A percentile compares a stretch with the other conserved stretches of the same genome.
Conservation (phyloP, 2,113 vertebrate species). For the Struthidea cinerea region DNA sequence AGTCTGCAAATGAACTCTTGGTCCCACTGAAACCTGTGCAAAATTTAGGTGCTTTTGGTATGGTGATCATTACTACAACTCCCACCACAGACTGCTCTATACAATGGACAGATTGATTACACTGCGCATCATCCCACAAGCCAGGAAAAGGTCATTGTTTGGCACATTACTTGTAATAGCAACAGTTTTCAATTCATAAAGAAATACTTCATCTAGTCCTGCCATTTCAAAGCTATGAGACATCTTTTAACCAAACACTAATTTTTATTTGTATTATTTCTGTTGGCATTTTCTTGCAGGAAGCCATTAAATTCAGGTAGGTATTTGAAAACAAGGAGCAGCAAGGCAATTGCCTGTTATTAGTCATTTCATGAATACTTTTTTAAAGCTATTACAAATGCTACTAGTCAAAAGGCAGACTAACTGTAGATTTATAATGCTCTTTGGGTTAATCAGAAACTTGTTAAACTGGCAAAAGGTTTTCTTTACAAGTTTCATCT, state of each 20-base stretch:
- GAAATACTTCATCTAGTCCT: neutral
- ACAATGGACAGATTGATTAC: neutral
- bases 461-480: neutral
- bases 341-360: neutral
- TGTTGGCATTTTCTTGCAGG: neutral
- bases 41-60: neutral
- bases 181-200: neutral
- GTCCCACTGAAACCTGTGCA: neutral
- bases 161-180: neutral
- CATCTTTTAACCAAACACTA: neutral
- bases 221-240: neutral
- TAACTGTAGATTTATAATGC: neutral
- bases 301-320: neutral
- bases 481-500: neutral
- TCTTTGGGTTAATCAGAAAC: neutral
- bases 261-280: neutral
- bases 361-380: neutral
- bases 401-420: neutral
- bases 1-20: neutral
- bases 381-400: neutral
- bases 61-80: neutral
- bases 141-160: neutral
- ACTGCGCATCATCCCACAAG: neutral
- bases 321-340: neutral
- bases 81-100: neutral